Percentiles rank a stretch among this genome's conserved stretches.
These are phyloP conservation scores for Venusia cambrica DNA, from an alignment of 2,888 invertebrate species.

Conservation along the genomic window DNA sequence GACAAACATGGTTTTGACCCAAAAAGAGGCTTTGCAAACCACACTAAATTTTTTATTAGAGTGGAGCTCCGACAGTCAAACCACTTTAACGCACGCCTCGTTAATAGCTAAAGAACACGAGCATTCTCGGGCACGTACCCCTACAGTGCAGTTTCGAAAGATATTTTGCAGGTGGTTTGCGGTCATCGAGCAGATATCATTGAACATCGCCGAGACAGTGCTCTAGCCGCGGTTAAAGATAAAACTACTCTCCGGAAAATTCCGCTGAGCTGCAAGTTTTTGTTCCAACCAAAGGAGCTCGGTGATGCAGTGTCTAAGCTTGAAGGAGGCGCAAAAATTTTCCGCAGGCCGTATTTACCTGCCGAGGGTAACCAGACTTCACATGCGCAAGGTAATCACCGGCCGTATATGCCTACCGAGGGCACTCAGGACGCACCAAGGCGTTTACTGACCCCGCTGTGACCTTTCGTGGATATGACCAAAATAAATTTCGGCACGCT, in stretches of 20 bases:
- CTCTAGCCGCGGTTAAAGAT: conserved; percentile 1
- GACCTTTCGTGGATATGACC: conserved; percentile 3
- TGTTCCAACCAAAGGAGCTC: conserved; percentile 1
- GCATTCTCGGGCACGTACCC: background rate
- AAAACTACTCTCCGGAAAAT: conserved; percentile 1
- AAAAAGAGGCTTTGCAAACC: conserved; percentile 2
- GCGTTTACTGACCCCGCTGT: conserved; percentile 2
- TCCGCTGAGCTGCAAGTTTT: background rate
- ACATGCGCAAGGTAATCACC: too few species aligned
- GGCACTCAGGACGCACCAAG: conserved; percentile 4
- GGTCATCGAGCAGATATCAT: conserved; percentile 1
- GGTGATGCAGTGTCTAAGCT: too few species aligned
- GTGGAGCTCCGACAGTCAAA: background rate
- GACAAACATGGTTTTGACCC: background rate
- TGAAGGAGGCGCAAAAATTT: background rate
- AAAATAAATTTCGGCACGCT: background rate
- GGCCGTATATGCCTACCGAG: conserved; percentile 4
- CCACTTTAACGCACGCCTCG: background rate
- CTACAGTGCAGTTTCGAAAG: conserved; percentile 1
- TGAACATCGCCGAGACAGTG: conserved; percentile 1
- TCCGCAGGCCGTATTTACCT: conserved; percentile 1
- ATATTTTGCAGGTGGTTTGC: conserved; percentile 2
- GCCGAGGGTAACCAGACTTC: conserved; percentile 4
- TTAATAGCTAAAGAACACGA: background rate
- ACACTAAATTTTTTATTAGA: background rate